Conservation (phyloP, 2,113 vertebrate genomes). For the Anoura caudifer region DNA sequence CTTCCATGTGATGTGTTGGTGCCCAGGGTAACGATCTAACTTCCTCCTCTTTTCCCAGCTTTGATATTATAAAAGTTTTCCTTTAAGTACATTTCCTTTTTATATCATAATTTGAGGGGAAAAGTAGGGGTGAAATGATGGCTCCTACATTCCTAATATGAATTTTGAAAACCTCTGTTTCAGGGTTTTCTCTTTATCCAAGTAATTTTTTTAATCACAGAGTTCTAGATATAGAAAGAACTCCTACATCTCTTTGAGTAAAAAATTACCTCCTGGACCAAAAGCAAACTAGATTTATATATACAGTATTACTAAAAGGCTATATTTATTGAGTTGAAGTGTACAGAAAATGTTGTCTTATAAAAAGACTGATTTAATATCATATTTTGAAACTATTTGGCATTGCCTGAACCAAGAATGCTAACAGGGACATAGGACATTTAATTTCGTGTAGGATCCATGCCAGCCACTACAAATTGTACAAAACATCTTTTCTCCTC, state of each 20-base stretch:
- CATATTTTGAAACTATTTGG: not conserved
- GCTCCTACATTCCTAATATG: not conserved
- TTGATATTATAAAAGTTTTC: not conserved
- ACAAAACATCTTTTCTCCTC: not conserved
- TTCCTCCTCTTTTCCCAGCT: not conserved
- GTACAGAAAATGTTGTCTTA: not conserved
- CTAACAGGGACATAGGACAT: not conserved
- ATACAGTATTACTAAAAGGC: not conserved
- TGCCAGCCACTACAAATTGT: not conserved
- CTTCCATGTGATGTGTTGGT: not conserved
- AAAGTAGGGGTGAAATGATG: not conserved
- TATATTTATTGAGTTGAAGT: not conserved
- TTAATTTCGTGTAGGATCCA: not conserved
- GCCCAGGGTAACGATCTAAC: not conserved
- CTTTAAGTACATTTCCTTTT: not conserved
- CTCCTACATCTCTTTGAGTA: not conserved
- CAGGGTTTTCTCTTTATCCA: conserved; percentile 3
- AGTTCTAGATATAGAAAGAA: not conserved
- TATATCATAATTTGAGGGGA: not conserved
- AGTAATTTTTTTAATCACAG: not conserved
- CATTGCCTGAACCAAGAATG: not conserved
- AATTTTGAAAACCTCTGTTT: conserved; percentile 10
- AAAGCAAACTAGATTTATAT: not conserved
- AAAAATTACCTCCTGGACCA: not conserved
- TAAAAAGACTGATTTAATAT: not conserved